These are phyloP conservation scores for Drosophila acutilabella DNA, from an alignment of 2,888 invertebrate genomes.

Conservation along the genomic window DNA sequence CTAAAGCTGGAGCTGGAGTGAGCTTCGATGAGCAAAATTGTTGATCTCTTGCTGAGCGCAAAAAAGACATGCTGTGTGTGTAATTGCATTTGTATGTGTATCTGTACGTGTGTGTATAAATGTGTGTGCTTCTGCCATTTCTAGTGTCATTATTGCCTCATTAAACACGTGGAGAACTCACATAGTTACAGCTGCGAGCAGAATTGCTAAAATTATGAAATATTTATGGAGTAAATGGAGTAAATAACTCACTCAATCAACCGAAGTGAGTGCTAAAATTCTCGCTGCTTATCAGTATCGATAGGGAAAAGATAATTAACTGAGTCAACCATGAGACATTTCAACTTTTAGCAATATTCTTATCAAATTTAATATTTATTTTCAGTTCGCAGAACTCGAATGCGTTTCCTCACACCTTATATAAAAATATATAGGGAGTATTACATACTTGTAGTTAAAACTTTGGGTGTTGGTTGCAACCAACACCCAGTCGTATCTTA, in stretches of 20 bases:
- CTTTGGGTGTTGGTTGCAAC: constrained; percentile 18
- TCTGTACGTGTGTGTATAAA: background rate
- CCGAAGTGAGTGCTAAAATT: constrained; percentile 12
- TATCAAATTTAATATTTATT: constrained; percentile 32
- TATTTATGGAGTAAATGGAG: constrained; percentile 10
- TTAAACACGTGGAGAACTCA: constrained; percentile 50
- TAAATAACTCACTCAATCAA: constrained; percentile 19
- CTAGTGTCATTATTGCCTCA: constrained; percentile 19
- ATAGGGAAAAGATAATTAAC: background rate
- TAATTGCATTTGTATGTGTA: too few species aligned
- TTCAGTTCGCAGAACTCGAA: constrained; percentile 27
- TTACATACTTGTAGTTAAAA: constrained; percentile 5
- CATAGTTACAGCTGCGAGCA: constrained; percentile 8
- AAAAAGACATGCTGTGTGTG: background rate
- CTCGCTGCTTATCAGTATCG: constrained; percentile 13
- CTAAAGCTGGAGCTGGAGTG: constrained; percentile 40
- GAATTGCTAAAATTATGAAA: constrained; percentile 38
- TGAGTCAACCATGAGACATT: constrained; percentile 3
- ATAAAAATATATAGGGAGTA: constrained; percentile 18
- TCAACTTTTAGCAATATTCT: constrained; percentile 38
- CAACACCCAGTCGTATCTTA: constrained; percentile 52
- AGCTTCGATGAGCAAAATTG: constrained; percentile 49
- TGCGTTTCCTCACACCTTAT: constrained; percentile 29
- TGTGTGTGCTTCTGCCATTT: constrained; percentile 15
- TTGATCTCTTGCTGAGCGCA: constrained; percentile 26